Base-by-base conservation (phyloP, 2,113 vertebrate genomes). In the Coryphaenoides rupestris region DNA sequence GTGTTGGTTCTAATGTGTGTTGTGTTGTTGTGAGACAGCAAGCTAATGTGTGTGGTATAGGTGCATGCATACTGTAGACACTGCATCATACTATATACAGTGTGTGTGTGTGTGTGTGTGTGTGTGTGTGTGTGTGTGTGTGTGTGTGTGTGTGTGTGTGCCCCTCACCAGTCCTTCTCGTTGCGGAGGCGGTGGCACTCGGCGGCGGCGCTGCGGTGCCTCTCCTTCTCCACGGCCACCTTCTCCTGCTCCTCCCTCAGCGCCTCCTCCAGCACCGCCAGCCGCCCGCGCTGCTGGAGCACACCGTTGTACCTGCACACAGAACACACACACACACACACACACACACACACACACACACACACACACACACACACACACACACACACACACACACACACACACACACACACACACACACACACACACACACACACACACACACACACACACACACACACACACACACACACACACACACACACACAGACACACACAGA, bases 201-300 rank as follows among this genome's bases (percentile, higher is more conserved):
- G 33, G 92, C 82, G 22, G 92, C 88, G 7, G 94, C 89, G 15
- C 80, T 89, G 80, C 92, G 91, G 62, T 98, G 95, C 50, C 91
- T 92, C 74, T 95, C 93, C 68, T 88, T 95, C 75, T 99, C 94
- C 60, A 94, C 89, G 16, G 91, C 23, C 89, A 99, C 96, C 80
- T 95, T 98, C 75, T 96, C 92, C 78, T 95, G 94, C 81, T 98
- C 95, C 54, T 84, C 77, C 84, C 94, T 96, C 70, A 99, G 83
- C 26, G 87, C 84, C 73, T 92, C 95, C 87, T 99, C 96, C 80
- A 96, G 64, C 49, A 95, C 93, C 70, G 96, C 94, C 72, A 98
- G 84, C 12, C 95, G 94, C 52, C 87, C 87, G 28, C 94, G 92
- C 86, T 97, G 95, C 83, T 95, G 95, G 81, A 97, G 66, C 74